Conservation (phyloP, 2,888 invertebrate genomes). For the Sphinx pinastri region DNA sequence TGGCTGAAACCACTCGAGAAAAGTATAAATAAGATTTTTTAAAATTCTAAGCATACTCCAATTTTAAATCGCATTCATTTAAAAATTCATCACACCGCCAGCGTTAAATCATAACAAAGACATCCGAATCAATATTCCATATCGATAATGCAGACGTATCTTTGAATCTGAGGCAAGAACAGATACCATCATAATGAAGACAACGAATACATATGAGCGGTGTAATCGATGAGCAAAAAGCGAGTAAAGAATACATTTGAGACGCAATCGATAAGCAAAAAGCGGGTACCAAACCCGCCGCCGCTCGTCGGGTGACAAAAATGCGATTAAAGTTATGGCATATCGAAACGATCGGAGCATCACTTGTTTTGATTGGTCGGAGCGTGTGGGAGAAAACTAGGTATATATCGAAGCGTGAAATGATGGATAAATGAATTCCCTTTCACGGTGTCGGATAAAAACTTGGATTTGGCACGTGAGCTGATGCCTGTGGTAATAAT, state of each 20-base stretch:
- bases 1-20: no score
- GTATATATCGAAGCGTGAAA: not conserved
- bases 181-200: constrained; percentile 70
- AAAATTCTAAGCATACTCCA: no score
- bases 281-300: constrained; percentile 46
- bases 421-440: not conserved
- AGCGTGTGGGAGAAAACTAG: not conserved
- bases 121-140: constrained; percentile 47
- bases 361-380: not conserved
- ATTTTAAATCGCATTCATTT: not conserved
- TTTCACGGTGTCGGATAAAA: no score
- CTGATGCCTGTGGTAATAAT: no score
- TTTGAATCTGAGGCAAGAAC: constrained; percentile 46
- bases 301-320: constrained; percentile 75
- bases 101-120: constrained; percentile 29
- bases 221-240: constrained; percentile 66
- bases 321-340: constrained; percentile 78
- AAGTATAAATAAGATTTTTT: no score
- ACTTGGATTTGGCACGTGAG: no score
- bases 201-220: constrained; percentile 63
- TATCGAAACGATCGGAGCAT: constrained; percentile 1
- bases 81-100: constrained; percentile 11
- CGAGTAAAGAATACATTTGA: constrained; percentile 53
- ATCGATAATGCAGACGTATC: constrained; percentile 46
- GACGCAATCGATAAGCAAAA: constrained; percentile 64